A percentile compares a stretch with the other conserved stretches of the same genome.
Conservation (phyloP, 2,113 vertebrate species). For the Abramis brama region DNA sequence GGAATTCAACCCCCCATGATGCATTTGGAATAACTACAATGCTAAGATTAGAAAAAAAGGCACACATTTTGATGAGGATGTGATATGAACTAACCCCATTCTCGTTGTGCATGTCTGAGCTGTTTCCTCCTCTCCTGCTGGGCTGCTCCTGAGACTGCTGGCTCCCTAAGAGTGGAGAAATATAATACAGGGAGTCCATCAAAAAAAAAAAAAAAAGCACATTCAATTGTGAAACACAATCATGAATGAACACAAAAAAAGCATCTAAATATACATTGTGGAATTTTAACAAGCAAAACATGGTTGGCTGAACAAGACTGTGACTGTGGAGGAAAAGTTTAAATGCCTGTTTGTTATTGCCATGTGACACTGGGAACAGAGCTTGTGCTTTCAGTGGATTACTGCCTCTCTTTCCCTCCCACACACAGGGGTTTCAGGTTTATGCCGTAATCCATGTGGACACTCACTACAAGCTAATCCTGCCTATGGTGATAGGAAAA, state of each 20-base stretch:
- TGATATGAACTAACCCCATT: conserved; percentile 85
- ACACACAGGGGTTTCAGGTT: conserved; percentile 14
- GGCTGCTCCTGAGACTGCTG: conserved; percentile 87
- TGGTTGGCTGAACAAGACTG: not conserved
- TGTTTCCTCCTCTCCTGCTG: conserved; percentile 81
- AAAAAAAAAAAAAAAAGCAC: conserved; percentile 3
- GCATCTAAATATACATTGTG: not conserved
- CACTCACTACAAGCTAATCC: conserved; percentile 21
- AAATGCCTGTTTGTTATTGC: not conserved
- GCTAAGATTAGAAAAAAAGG: conserved; percentile 28
- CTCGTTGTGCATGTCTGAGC: conserved; percentile 86
- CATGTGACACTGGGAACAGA: not conserved
- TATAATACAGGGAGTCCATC: not conserved
- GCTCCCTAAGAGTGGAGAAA: conserved; percentile 75
- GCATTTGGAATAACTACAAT: conserved; percentile 30
- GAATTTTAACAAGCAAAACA: not conserved
- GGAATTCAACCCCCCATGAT: not conserved
- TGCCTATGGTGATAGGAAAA: not conserved
- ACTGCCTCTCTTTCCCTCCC: conserved; percentile 7
- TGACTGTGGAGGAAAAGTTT: not conserved
- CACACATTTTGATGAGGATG: conserved; percentile 27
- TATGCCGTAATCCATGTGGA: conserved; percentile 15
- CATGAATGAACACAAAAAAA: not conserved
- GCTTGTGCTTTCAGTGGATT: conserved; percentile 40
- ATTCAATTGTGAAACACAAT: not conserved